A percentile compares a stretch with the other conserved stretches of the same genome.
Evolutionary conservation across 2,113 vertebrate genomes (phyloP).

Genomic region (Raphicerus campestris): DNA sequence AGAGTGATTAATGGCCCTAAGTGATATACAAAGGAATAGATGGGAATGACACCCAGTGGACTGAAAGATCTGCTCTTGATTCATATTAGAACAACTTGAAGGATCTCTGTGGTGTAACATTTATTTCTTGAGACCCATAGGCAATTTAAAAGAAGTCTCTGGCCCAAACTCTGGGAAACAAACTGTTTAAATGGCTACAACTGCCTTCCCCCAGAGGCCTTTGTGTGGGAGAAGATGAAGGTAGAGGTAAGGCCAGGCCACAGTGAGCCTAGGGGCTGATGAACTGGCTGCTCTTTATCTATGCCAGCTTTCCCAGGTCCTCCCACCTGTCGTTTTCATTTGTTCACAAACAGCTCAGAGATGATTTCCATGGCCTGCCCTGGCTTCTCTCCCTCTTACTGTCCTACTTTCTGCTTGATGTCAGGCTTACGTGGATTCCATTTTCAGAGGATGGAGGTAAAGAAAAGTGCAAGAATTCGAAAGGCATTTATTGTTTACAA

Average conservation of each 20-base stretch:
- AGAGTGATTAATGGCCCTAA: constrained; percentile 77
- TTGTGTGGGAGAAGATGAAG: not conserved
- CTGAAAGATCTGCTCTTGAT: constrained; percentile 49
- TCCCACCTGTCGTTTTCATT: not conserved
- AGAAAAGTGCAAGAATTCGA: constrained; percentile 49
- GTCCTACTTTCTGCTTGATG: not conserved
- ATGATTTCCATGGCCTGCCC: not conserved
- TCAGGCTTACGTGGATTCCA: not conserved
- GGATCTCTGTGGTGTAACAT: constrained; percentile 19
- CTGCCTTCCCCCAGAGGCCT: not conserved
- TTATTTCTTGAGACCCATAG: constrained; percentile 53
- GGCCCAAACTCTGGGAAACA: not conserved
- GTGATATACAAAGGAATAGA: constrained; percentile 74
- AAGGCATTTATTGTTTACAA: constrained; percentile 67
- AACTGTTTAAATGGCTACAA: not conserved
- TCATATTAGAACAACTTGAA: constrained; percentile 65
- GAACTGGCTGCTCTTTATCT: not conserved
- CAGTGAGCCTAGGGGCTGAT: not conserved
- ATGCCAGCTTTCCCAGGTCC: not conserved
- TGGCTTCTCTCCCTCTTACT: not conserved
- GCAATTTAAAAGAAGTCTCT: constrained; percentile 37
- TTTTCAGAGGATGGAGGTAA: constrained; percentile 53
- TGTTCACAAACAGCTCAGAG: not conserved
- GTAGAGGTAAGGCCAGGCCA: not conserved
- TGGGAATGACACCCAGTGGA: constrained; percentile 66